These are phyloP conservation scores for Thalassophryne amazonica DNA, from an alignment of 2,797 vertebrate species.

Conservation along the genomic window DNA sequence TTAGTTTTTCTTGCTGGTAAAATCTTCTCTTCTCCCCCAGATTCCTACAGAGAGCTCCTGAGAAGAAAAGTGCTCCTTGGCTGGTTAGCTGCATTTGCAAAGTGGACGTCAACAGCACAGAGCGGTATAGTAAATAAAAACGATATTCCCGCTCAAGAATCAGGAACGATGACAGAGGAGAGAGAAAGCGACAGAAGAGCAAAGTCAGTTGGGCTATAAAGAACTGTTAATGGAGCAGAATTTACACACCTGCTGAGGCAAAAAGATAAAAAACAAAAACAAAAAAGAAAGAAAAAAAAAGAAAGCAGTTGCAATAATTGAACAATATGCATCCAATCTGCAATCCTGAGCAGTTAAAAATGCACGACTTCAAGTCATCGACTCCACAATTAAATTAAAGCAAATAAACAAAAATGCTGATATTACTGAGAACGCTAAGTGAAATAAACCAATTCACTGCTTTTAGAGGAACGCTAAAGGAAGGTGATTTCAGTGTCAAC, in stretches of 20 bases:
- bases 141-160: conserved; percentile 30
- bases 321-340: conserved; percentile 47
- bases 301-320: conserved; percentile 37
- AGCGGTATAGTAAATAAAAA: conserved; percentile 24
- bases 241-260: conserved; percentile 69
- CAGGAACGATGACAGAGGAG: conserved; percentile 9
- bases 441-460: too few relatives aligned
- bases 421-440: conserved; percentile 45
- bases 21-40: too few relatives aligned
- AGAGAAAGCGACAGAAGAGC: conserved; percentile 19
- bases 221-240: conserved; percentile 73
- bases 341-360: conserved; percentile 56
- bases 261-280: conserved; percentile 54
- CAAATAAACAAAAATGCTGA: conserved; percentile 53
- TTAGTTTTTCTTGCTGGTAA: too few relatives aligned
- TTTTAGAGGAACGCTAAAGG: conserved; percentile 11
- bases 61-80: too few relatives aligned
- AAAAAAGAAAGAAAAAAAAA: conserved; percentile 20
- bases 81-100: too few relatives aligned
- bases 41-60: too few relatives aligned
- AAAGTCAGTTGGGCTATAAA: conserved; percentile 49
- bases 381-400: conserved; percentile 37
- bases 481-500: background rate
- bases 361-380: too few relatives aligned
- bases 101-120: conserved; percentile 26